phyloP scores from a whole-genome alignment of 2,113 vertebrate genomes.

The Syngnathus scovelli region DNA sequence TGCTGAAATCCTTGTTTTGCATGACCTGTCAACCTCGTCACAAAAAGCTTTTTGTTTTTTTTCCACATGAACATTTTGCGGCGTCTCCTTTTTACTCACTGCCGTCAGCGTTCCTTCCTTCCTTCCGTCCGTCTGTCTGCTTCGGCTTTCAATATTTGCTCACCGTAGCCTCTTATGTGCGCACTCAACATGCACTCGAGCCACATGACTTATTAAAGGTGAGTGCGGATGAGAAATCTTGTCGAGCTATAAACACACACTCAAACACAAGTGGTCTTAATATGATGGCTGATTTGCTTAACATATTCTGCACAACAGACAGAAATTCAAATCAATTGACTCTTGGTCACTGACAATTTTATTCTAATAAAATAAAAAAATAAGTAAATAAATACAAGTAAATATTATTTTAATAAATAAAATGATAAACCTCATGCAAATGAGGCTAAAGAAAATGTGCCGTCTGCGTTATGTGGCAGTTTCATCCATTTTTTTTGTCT shows the following conservation, averaged over 20 bases:
- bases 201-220: constrained; percentile 29
- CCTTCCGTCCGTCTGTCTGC: background rate
- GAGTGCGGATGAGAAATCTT: constrained; percentile 14
- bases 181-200: constrained; percentile 15
- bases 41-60: constrained; percentile 20
- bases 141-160: constrained; percentile 11
- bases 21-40: constrained; percentile 5
- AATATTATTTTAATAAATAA: too few species aligned
- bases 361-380: background rate
- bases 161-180: background rate
- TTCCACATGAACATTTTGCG: too few species aligned
- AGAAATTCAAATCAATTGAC: background rate
- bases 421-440: too few species aligned
- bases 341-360: background rate
- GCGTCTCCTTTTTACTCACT: constrained; percentile 15
- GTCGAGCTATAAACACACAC: background rate
- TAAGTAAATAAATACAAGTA: too few species aligned
- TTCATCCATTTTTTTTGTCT: too few species aligned
- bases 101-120: background rate
- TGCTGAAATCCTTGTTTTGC: constrained; percentile 1
- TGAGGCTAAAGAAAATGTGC: too few species aligned
- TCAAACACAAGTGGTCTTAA: constrained; percentile 12
- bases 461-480: too few species aligned
- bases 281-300: background rate
- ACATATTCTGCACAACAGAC: background rate